phyloP scores from a whole-genome alignment of 2,113 vertebrate genomes.

The Odocoileus hemionus region DNA sequence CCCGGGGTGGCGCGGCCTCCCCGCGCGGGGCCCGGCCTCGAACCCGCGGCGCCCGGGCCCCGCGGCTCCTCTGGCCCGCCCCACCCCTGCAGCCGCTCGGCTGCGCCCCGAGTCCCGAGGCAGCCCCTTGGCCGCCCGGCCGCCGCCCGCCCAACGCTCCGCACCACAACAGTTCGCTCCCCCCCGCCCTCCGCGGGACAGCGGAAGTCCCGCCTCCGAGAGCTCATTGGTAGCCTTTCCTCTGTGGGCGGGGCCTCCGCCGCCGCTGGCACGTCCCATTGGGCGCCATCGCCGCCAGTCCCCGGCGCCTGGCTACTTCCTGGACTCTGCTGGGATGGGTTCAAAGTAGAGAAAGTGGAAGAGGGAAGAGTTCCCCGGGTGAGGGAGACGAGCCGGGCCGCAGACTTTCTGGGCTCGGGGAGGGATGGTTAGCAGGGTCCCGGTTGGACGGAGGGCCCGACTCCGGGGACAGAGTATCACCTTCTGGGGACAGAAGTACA shows the following conservation, averaged over 20 bases:
- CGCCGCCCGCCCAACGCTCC: slow-evolving; percentile 62
- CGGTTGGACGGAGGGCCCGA: not conserved
- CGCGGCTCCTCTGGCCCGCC: slow-evolving; percentile 35
- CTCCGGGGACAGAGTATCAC: not conserved
- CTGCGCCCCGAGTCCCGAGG: slow-evolving; percentile 60
- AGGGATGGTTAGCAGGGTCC: not conserved
- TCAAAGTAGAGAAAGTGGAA: slow-evolving; percentile 74
- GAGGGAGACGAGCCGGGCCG: not conserved
- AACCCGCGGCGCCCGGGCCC: slow-evolving; percentile 57
- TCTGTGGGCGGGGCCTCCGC: not conserved
- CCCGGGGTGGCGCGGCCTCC: slow-evolving; percentile 56
- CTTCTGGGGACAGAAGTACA: not conserved
- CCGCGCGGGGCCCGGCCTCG: slow-evolving; percentile 56
- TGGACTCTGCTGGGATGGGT: slow-evolving; percentile 76
- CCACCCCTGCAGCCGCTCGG: slow-evolving; percentile 51
- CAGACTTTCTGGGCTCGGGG: not conserved
- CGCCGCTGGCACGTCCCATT: slow-evolving; percentile 56
- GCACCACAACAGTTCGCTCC: slow-evolving; percentile 69
- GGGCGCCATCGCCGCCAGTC: not conserved
- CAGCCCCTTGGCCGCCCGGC: slow-evolving; percentile 62
- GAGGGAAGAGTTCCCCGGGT: slow-evolving; percentile 50
- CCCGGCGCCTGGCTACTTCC: slow-evolving; percentile 59
- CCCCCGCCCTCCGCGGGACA: slow-evolving; percentile 67
- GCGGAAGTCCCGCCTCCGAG: slow-evolving; percentile 66
- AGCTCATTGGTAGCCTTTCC: not conserved